Conservation (phyloP, 2,113 vertebrate species). For the Jacana jacana region DNA sequence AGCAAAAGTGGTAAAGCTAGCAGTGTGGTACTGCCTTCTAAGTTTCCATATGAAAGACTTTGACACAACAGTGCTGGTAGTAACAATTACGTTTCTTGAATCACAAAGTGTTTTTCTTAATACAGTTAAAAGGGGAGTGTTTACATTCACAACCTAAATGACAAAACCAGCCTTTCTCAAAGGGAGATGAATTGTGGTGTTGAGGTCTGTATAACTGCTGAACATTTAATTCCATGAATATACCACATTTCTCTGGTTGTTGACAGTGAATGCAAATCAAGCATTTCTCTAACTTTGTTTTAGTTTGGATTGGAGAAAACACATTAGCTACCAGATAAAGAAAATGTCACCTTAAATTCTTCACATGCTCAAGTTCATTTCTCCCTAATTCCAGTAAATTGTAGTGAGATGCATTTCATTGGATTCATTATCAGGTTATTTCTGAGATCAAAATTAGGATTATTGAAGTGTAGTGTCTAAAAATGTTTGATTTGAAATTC, state of each 20-base stretch:
- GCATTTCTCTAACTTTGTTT: neutral
- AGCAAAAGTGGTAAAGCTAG: neutral
- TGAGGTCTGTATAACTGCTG: neutral
- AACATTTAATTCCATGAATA: neutral
- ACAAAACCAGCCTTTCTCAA: neutral
- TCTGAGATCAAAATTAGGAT: slow-evolving; percentile 2
- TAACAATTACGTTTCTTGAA: neutral
- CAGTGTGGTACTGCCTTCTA: neutral
- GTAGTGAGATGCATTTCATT: neutral
- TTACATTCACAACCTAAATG: neutral
- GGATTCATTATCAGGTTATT: slow-evolving; percentile 24
- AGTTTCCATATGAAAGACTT: neutral
- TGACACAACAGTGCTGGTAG: neutral
- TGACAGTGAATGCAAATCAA: neutral
- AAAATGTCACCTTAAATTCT: slow-evolving; percentile 9
- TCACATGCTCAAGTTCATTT: neutral
- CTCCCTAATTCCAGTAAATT: neutral
- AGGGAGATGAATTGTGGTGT: fast-evolving
- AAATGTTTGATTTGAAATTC: slow-evolving; percentile 20
- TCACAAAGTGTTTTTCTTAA: neutral
- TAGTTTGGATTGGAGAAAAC: neutral
- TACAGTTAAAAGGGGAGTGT: neutral
- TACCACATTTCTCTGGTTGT: neutral
- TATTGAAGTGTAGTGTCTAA: neutral
- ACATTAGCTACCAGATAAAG: neutral